A percentile compares a stretch with the other conserved stretches of the same genome.
Conservation (phyloP, 1,140 invertebrate species). For the Leptopilina clavipes region DNA sequence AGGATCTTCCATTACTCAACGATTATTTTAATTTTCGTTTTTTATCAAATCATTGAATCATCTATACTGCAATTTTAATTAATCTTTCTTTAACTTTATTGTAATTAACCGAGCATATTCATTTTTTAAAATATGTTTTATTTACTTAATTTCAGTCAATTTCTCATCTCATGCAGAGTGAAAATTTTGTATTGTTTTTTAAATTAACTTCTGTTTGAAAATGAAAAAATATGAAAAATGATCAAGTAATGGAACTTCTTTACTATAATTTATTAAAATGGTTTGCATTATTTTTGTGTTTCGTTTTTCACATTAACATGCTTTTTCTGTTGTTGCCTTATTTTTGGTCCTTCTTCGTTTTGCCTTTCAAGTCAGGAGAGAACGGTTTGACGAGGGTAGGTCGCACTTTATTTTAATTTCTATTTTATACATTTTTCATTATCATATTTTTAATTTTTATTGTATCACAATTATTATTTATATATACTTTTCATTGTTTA, state of each 20-base stretch:
- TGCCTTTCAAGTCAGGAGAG: constrained; percentile 76
- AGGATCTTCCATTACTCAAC: constrained; percentile 38
- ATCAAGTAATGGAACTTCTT: neutral
- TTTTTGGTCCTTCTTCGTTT: constrained; percentile 69
- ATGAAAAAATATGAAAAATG: constrained; percentile 28
- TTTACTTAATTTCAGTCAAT: no score
- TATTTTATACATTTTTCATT: constrained; percentile 40
- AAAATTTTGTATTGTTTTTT: no score
- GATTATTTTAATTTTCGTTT: constrained; percentile 37
- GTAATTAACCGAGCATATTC: no score
- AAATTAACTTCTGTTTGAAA: no score
- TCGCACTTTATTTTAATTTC: constrained; percentile 54
- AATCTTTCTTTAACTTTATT: no score
- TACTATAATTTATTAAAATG: neutral
- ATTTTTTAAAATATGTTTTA: no score
- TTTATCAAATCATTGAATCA: constrained; percentile 27
- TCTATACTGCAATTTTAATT: no score
- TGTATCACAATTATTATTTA: constrained; percentile 42
- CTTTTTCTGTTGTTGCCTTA: constrained; percentile 60
- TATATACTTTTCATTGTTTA: constrained; percentile 27
- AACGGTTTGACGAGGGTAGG: constrained; percentile 79
- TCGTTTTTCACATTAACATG: constrained; percentile 63
- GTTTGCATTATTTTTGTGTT: constrained; percentile 48
- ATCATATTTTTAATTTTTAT: constrained; percentile 42
- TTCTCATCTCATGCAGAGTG: no score